Base-by-base conservation (phyloP, 1,140 invertebrate genomes). In the Eubasilissa regina region DNA sequence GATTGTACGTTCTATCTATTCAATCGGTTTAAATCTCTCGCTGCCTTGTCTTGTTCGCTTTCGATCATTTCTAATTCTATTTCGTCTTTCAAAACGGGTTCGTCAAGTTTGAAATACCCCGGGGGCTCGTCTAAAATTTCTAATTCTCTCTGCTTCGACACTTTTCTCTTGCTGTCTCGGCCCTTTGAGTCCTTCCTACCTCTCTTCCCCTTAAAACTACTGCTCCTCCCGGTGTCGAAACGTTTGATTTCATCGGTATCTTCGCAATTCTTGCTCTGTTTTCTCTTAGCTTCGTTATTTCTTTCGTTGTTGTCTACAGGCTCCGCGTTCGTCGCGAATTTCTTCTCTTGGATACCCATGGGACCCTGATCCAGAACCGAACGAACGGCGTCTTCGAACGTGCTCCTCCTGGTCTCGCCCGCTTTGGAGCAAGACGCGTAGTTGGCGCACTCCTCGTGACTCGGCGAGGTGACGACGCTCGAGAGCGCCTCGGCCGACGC, bases 321-420 rank as follows among this genome's bases (percentile, higher is more conserved):
- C 9, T 7, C 4, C 0, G 15, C 13, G 45, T 43, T n/a, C 25
- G 15, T 55, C 4, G 9, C 73, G 56, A 21, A 6, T n/a, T n/a
- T n/a, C 7, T 15, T 58, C 12, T 68, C 75, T 19, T 76, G 12
- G 6, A 77, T 48, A 10, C 75, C 75, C 6, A 77, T n/a, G n/a
- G n/a, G 15, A 21, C 75, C 35, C 12, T 77, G 45, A 45, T 77
- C 75, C 7, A 77, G 35, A 1, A 58, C 75, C 6, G 45, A 68
- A n/a, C 75, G 7, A 19, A 77, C 19, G 0, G 75, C 75, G 7
- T 77, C 75, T n/a, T 77, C 75, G 35, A 77, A 77, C 10, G 15
- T 53, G 70, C 48, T 56, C 15, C 11, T 48, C n/a, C 15, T 21
- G n/a, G 7, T 21, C n/a, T 3, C 21, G 17, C 25, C 13, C 12